Percentiles rank a stretch among this genome's conserved stretches.
These are phyloP conservation scores for Hydrophis major DNA, from an alignment of 2,797 vertebrate genomes.

Conservation along the genomic window DNA sequence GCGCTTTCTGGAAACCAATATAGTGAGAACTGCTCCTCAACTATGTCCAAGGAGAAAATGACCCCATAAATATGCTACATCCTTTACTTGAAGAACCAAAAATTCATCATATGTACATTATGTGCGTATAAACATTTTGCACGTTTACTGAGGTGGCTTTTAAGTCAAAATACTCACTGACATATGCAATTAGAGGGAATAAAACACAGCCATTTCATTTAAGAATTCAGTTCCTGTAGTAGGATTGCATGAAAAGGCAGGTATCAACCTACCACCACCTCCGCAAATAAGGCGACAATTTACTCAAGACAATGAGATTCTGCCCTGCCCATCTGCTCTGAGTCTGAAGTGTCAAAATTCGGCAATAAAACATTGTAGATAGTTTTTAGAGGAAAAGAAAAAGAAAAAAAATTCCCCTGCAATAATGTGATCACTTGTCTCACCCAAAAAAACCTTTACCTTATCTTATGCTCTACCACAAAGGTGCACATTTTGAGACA, in stretches of 20 bases:
- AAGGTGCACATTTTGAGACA: slow-evolving; percentile 38
- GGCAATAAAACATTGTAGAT: slow-evolving; percentile 74
- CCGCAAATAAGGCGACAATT: slow-evolving; percentile 69
- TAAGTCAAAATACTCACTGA: neutral
- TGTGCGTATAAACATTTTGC: neutral
- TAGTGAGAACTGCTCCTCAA: slow-evolving; percentile 9
- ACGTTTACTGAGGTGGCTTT: neutral
- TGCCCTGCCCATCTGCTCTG: slow-evolving; percentile 80
- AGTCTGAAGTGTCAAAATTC: slow-evolving; percentile 78
- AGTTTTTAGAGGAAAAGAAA: slow-evolving; percentile 57
- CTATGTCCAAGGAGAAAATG: neutral
- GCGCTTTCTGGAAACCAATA: neutral
- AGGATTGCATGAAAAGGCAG: slow-evolving; percentile 59
- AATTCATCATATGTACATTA: neutral
- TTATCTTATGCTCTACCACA: slow-evolving; percentile 50
- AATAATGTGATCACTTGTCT: slow-evolving; percentile 60
- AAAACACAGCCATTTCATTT: neutral
- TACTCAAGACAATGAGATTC: slow-evolving; percentile 65
- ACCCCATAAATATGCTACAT: neutral
- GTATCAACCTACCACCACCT: slow-evolving; percentile 81
- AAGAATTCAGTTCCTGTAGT: neutral
- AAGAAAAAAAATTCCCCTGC: slow-evolving; percentile 52
- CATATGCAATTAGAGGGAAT: neutral
- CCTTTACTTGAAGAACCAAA: neutral
- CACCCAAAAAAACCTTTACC: slow-evolving; percentile 57